Base-by-base conservation (phyloP, 2,113 vertebrate genomes). In the Poicephalus gulielmi region DNA sequence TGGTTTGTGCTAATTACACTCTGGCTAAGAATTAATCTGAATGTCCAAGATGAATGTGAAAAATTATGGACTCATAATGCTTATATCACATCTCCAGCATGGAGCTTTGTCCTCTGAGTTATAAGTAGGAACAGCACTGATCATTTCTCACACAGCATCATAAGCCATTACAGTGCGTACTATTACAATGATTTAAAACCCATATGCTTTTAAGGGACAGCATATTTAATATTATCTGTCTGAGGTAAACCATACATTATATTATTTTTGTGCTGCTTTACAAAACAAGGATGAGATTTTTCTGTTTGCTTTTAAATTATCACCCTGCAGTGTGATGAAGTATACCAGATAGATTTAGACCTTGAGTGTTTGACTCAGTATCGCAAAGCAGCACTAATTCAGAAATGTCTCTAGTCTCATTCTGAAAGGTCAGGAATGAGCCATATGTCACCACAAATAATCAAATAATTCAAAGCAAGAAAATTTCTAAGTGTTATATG, bases 171-270 rank as follows among this genome's bases (percentile, higher is more conserved):
- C 20, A 60, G 11, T 68, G 47, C 73, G 39, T 47, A 33, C 31
- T 55, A 68, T 94, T 94, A 80, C 39, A 27, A 16, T 92, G 90
- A 96, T 95, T 96, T 97, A 97, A 85, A 93, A 23, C 85, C 44
- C 3, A 0, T 10, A 81, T 69, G 49, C 59, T 94, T 83, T 97
- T 93, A 89, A 91, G 17, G 31, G 77, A 86, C 39, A 88, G 79
- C 74, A 90, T 81, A 94, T 85, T 97, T 87, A 96, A 79, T 68
- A 49, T 27, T 44, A 86, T 75, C 53, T 87, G 67, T 17, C 17
- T 67, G 57, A 76, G 64, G 20, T 22, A 89, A 90, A 68, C 41
- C 73, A 44, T 94, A 20, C 10, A 86, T 96, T 77, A 66, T 17
- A 35, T 44, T 73, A 16, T 49, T 94, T 95, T 94, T 89, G 46